phyloP scores from a whole-genome alignment of 1,140 invertebrate species.

The Campoletis sonorensis region DNA sequence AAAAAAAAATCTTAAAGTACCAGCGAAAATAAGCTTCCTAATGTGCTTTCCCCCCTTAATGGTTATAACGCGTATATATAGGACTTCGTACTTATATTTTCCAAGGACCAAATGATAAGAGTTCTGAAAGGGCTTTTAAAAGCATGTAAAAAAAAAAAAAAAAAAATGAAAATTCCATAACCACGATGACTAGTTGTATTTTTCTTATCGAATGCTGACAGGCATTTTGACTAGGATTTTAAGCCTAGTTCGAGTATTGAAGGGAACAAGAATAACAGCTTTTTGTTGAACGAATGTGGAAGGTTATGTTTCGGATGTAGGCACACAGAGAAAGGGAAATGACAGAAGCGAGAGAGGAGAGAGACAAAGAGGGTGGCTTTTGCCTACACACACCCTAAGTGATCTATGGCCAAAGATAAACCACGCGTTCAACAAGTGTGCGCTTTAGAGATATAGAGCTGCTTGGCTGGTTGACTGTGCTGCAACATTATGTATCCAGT shows the following conservation, averaged over 20 bases:
- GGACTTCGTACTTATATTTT: no score
- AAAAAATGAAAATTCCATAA: no score
- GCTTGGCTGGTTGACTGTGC: constrained; percentile 47
- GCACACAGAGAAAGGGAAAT: constrained; percentile 35
- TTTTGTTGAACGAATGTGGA: neutral
- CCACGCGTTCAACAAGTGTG: constrained; percentile 76
- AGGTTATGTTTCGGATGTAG: neutral
- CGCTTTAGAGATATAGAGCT: constrained; percentile 66
- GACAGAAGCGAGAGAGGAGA: constrained; percentile 13
- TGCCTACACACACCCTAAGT: constrained; percentile 59
- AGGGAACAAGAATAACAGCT: neutral
- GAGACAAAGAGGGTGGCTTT: constrained; percentile 48
- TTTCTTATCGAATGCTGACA: neutral
- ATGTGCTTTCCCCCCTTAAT: no score
- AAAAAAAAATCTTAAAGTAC: no score
- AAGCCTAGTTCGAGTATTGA: neutral
- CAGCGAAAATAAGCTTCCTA: no score
- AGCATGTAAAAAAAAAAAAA: no score
- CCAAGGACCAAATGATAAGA: no score
- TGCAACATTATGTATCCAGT: constrained; percentile 12
- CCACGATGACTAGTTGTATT: no score
- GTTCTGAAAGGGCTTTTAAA: no score
- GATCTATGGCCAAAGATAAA: constrained; percentile 76
- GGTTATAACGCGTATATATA: no score
- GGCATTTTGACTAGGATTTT: neutral